A percentile compares a stretch with the other conserved stretches of the same genome.
These are phyloP conservation scores for Cerastis rubricosa DNA, from an alignment of 2,888 invertebrate genomes.

Conservation along the genomic window DNA sequence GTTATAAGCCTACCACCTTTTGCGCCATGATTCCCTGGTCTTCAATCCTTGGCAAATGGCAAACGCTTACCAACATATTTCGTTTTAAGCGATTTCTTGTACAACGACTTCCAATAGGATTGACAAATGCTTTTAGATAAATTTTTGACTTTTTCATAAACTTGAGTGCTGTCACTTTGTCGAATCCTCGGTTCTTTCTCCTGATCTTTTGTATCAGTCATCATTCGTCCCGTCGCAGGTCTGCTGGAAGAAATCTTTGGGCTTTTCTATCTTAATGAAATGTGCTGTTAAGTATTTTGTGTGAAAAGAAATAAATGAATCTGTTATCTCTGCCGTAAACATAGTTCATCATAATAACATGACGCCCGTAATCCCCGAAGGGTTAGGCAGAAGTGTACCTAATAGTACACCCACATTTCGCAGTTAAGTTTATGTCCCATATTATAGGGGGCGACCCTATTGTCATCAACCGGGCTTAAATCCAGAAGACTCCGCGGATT, in stretches of 20 bases:
- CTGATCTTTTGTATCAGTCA: neutral
- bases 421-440: too few species aligned
- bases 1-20: too few species aligned
- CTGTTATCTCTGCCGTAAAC: neutral
- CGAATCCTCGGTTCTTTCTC: neutral
- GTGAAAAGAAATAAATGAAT: neutral
- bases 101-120: neutral
- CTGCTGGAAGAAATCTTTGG: neutral
- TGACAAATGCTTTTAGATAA: neutral
- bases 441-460: too few species aligned
- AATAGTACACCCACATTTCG: too few species aligned
- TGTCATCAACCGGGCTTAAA: too few species aligned
- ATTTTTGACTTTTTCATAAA: neutral
- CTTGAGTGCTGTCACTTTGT: neutral
- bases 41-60: neutral
- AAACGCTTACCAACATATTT: neutral
- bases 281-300: neutral
- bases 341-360: neutral
- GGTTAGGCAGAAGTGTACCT: too few species aligned
- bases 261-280: neutral
- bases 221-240: neutral
- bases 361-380: too few species aligned
- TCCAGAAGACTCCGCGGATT: too few species aligned
- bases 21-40: neutral
- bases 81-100: neutral